Evolutionary conservation across 2,797 vertebrate species (phyloP).

Genomic region (Tenualosa ilisha): DNA sequence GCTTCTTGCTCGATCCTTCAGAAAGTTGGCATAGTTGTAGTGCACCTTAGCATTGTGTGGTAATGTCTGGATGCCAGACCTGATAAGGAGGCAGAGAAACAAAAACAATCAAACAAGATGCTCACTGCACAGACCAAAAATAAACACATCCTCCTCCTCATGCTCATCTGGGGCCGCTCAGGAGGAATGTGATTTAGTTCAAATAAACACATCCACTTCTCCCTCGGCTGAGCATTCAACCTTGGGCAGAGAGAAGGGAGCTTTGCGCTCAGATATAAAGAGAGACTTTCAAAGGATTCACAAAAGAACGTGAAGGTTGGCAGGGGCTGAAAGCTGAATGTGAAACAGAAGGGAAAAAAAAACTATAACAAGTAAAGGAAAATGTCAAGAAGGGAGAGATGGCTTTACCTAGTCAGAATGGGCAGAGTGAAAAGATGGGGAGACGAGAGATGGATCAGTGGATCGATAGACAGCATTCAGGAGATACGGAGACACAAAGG

Average conservation of each 20-base stretch:
- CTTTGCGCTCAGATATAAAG: background rate
- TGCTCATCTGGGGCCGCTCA: background rate
- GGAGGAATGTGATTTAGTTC: background rate
- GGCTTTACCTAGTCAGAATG: background rate
- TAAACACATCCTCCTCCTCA: too few species aligned
- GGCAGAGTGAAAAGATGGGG: background rate
- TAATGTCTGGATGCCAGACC: slow-evolving; percentile 93
- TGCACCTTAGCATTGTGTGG: slow-evolving; percentile 98
- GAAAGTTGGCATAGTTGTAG: slow-evolving; percentile 98
- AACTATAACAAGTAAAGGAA: background rate
- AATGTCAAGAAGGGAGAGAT: background rate
- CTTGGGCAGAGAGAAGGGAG: background rate
- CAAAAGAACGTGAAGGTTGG: background rate
- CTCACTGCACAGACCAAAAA: background rate
- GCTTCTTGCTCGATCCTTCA: slow-evolving; percentile 88
- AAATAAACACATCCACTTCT: background rate
- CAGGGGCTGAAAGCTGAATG: background rate
- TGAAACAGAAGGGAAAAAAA: background rate
- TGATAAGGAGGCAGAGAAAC: slow-evolving; percentile 52
- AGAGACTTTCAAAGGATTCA: background rate
- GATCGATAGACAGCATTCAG: background rate
- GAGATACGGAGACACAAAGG: background rate
- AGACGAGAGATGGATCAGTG: background rate
- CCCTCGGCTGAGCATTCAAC: background rate
- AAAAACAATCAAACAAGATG: background rate